Percentiles rank a stretch among this genome's conserved stretches.
These are phyloP conservation scores for Luffia ferchaultella DNA, from an alignment of 2,888 invertebrate genomes.

Conservation along the genomic window DNA sequence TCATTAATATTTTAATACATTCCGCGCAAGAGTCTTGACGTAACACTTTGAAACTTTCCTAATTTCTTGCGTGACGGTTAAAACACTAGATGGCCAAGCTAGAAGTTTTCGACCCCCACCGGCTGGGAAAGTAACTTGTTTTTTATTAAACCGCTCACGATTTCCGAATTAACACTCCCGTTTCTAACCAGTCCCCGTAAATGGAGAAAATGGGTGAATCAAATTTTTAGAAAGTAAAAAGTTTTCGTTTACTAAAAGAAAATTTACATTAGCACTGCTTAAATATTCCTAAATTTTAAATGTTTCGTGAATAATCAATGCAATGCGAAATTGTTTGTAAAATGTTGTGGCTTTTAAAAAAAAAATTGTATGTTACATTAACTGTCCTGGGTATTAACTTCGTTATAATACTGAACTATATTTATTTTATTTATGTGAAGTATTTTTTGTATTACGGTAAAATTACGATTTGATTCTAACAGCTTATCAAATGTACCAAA, in stretches of 20 bases:
- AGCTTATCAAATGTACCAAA: too few species aligned
- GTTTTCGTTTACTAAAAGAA: background rate
- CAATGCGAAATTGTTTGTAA: too few species aligned
- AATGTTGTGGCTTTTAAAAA: too few species aligned
- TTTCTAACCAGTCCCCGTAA: background rate
- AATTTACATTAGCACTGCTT: background rate
- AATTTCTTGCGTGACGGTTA: background rate
- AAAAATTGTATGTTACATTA: too few species aligned
- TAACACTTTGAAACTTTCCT: background rate
- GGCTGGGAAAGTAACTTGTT: too few species aligned
- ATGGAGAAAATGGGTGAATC: background rate
- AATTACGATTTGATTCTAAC: too few species aligned
- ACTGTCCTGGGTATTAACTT: too few species aligned
- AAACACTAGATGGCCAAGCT: too few species aligned
- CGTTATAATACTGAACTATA: too few species aligned
- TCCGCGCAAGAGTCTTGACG: background rate
- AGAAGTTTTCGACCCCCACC: background rate
- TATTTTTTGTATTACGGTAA: too few species aligned
- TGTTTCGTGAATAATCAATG: too few species aligned
- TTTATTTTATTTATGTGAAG: too few species aligned
- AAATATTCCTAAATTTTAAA: background rate
- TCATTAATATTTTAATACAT: background rate
- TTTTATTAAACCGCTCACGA: background rate
- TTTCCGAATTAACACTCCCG: background rate
- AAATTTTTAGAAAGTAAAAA: background rate